Evolutionary conservation across 2,797 vertebrate genomes (phyloP), one percentile per base, ranked within the genome.

Genomic region (Diplodus sargus): DNA sequence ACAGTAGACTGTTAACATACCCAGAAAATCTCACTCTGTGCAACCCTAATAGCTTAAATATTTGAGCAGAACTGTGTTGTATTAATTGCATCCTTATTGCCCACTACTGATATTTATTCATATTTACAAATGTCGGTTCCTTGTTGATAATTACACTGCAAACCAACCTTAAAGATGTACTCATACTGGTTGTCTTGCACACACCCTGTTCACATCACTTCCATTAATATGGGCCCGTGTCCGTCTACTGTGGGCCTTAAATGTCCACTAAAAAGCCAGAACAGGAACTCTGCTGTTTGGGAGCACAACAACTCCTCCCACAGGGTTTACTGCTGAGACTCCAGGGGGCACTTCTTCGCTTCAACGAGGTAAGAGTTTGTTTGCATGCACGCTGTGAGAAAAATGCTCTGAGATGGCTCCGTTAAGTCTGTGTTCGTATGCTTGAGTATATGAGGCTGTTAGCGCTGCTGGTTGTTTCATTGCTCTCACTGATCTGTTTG

Each of bases 341-440:
- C 17, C n/a, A 10, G 17, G 53, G 47, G 34, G 43, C 28, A 42
- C 8, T 7, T 56, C 49, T 49, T 43, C 4, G 0, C 63, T 78
- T 57, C 53, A 63, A 51, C 45, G 39, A 75, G 42, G 66, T 77
- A 68, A 78, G 49, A 54, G 47, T 51, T 25, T 5, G n/a, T 22
- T 67, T 51, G 23, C 3, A 16, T 68, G n/a, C n/a, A 43, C 25
- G 13, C 13, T 45, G n/a, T 77, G 18, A 47, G 69, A 57, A 58
- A 57, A 57, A 52, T 56, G 14, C 47, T 57, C 4, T 28, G 13
- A 4, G 13, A 18, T 74, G 49, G 2, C 49, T 56, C 16, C 56
- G 58, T 42, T 64, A 6, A 14, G 34, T 78, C 16, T 66, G 39
- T 53, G 30, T 64, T 45, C 75, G 30, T 65, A 9, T 80, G 61